Conservation (phyloP, 1,140 invertebrate species). For the Onthophagus taurus region DNA sequence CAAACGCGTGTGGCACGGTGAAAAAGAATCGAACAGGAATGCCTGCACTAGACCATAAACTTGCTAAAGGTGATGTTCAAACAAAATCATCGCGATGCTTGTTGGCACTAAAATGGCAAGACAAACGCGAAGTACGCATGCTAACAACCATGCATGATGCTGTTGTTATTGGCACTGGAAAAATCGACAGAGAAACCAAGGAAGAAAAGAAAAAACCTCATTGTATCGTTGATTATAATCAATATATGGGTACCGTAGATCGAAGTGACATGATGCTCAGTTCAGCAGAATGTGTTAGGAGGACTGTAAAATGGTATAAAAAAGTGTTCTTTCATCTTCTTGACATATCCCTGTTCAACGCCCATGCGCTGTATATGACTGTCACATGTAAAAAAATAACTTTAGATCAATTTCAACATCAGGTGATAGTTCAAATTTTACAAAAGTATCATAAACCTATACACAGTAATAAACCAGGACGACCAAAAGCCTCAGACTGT, state of each 20-base stretch:
- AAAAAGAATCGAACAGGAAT: constrained; percentile 23
- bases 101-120: constrained; percentile 29
- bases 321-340: constrained; percentile 31
- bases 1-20: constrained; percentile 31
- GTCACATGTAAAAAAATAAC: constrained; percentile 16
- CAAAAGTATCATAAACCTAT: constrained; percentile 1
- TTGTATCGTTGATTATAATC: constrained; percentile 29
- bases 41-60: constrained; percentile 17
- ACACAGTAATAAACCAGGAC: no score
- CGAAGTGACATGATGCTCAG: constrained; percentile 30
- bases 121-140: constrained; percentile 29
- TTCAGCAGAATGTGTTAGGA: constrained; percentile 21
- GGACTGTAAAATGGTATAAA: constrained; percentile 30
- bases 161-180: constrained; percentile 14
- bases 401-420: not conserved
- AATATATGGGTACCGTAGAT: constrained; percentile 32
- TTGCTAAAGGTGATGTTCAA: constrained; percentile 18
- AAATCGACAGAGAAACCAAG: not conserved
- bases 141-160: constrained; percentile 26
- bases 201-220: constrained; percentile 22
- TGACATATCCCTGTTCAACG: constrained; percentile 24
- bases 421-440: constrained; percentile 1
- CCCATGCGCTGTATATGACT: constrained; percentile 19
- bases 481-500: not conserved
- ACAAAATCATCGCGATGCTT: constrained; percentile 18